A percentile compares a stretch with the other conserved stretches of the same genome.
phyloP scores from a whole-genome alignment of 2,113 vertebrate species.

The Colinus virginianus region DNA sequence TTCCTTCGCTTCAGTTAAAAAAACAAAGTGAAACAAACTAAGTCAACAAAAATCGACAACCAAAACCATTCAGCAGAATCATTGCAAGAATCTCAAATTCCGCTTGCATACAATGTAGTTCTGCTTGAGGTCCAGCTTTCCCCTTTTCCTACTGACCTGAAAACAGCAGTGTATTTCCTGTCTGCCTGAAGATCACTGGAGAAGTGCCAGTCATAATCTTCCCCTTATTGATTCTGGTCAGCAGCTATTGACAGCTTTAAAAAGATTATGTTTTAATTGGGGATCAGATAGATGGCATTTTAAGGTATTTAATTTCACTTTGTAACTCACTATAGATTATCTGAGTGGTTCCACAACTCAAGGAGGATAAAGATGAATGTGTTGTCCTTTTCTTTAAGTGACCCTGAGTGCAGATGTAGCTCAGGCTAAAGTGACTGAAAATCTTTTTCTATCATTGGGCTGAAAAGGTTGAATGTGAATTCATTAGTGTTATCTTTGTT shows the following conservation, averaged over 20 bases:
- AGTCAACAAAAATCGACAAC: background rate
- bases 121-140: slow-evolving; percentile 30
- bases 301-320: slow-evolving; percentile 80
- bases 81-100: slow-evolving; percentile 1
- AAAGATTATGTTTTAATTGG: slow-evolving; percentile 90
- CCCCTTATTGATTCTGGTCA: slow-evolving; percentile 82
- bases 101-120: background rate
- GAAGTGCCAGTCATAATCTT: slow-evolving; percentile 81
- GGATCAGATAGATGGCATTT: slow-evolving; percentile 83
- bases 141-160: slow-evolving; percentile 54
- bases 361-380: slow-evolving; percentile 84
- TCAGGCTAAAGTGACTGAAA: slow-evolving; percentile 82
- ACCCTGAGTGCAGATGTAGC: slow-evolving; percentile 76
- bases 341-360: slow-evolving; percentile 72
- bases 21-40: too few species aligned
- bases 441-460: slow-evolving; percentile 79
- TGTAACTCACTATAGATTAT: slow-evolving; percentile 76
- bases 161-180: slow-evolving; percentile 70
- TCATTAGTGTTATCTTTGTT: slow-evolving; percentile 81
- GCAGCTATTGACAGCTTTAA: slow-evolving; percentile 83
- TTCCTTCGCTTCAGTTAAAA: background rate
- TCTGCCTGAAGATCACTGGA: slow-evolving; percentile 69
- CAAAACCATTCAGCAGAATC: background rate
- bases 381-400: slow-evolving; percentile 82
- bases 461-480: slow-evolving; percentile 85